Percentiles rank a stretch among this genome's conserved stretches.
These are phyloP conservation scores for Miichthys miiuy DNA, from an alignment of 2,797 vertebrate species.

Conservation along the genomic window DNA sequence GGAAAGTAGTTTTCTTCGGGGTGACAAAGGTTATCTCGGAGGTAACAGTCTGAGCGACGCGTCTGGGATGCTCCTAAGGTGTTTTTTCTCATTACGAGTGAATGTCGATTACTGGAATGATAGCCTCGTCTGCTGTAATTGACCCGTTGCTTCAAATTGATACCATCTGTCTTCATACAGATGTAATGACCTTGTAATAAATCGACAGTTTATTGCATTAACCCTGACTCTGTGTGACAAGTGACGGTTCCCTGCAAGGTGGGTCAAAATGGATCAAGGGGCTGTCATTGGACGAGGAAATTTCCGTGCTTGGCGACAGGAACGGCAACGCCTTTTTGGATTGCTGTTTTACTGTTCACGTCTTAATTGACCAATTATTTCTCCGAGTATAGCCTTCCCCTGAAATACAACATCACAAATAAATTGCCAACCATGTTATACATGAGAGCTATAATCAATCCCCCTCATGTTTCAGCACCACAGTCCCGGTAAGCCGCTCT, in stretches of 20 bases:
- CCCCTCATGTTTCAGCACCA: not conserved
- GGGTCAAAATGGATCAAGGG: conserved; percentile 44
- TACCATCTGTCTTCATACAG: conserved; percentile 78
- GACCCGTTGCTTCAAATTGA: conserved; percentile 75
- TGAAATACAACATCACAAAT: conserved; percentile 1
- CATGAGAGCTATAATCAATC: not conserved
- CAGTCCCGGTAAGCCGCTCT: not conserved
- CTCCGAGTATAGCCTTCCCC: not conserved
- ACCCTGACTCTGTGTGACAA: conserved; percentile 60
- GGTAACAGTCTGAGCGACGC: conserved; percentile 46
- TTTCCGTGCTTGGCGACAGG: not conserved
- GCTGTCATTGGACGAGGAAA: conserved; percentile 30
- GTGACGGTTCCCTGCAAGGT: conserved; percentile 38
- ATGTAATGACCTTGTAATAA: conserved; percentile 79
- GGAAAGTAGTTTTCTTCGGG: conserved; percentile 46
- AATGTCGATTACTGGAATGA: conserved; percentile 72
- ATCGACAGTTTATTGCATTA: conserved; percentile 72
- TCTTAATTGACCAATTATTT: not conserved
- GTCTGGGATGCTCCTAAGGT: conserved; percentile 59
- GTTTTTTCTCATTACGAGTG: conserved; percentile 73
- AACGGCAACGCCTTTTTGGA: not conserved
- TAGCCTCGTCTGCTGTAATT: conserved; percentile 75
- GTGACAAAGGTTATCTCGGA: conserved; percentile 62
- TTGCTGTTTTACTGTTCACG: not conserved
- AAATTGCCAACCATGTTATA: not conserved